phyloP scores from a whole-genome alignment of 2,888 invertebrate species.

The Pyrocoelia pectoralis region DNA sequence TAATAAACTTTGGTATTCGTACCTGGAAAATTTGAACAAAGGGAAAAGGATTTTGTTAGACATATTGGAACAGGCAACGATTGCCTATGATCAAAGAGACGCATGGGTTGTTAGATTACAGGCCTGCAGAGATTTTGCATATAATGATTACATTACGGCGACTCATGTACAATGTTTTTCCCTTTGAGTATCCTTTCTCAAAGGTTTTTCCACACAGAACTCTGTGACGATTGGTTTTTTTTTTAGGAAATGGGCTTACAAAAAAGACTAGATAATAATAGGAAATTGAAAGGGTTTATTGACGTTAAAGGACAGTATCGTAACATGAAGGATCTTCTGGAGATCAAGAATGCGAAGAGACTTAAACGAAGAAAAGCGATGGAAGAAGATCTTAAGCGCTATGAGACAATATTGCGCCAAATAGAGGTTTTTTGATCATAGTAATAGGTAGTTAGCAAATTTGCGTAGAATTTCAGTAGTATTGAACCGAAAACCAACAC shows the following conservation, averaged over 20 bases:
- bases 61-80: constrained; percentile 86
- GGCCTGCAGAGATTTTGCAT: constrained; percentile 53
- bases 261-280: constrained; percentile 84
- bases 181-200: too few species aligned
- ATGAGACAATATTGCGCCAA: not conserved
- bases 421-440: not conserved
- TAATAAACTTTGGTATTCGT: constrained; percentile 81
- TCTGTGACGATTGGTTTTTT: not conserved
- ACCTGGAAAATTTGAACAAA: constrained; percentile 76
- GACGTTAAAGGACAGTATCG: constrained; percentile 83
- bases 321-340: constrained; percentile 76
- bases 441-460: not conserved
- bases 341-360: too few species aligned
- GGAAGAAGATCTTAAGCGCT: not conserved
- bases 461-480: not conserved
- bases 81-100: constrained; percentile 88
- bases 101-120: constrained; percentile 83
- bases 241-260: constrained; percentile 86
- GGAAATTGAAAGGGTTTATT: constrained; percentile 85
- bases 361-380: too few species aligned
- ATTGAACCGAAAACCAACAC: not conserved
- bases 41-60: constrained; percentile 86
- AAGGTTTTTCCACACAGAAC: too few species aligned
- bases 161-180: too few species aligned
- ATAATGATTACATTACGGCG: too few species aligned